Base-by-base conservation (phyloP, 37 sponge, comb jelly and placozoan genomes). In the Cladorhizidae sp. region DNA sequence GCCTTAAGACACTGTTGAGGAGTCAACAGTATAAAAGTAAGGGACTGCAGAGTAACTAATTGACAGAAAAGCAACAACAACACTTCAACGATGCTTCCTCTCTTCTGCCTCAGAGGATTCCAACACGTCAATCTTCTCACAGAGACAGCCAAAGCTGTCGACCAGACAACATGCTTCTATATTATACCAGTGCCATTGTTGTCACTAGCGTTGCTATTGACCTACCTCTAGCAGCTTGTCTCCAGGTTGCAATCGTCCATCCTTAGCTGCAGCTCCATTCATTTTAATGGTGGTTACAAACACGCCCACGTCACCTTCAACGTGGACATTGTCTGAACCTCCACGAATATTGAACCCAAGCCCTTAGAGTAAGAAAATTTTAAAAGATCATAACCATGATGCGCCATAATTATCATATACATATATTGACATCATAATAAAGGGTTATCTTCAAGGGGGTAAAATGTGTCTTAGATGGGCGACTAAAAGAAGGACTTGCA, bases 261-360 rank as follows among this genome's bases (percentile, higher is more conserved):
- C 93, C 40, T 82, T 72, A 31, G 89, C 89, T 58, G 95, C 95
- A 22, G 95, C 89, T 76, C 95, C 93, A 74, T 88, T 80, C 31
- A 75, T 75, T 70, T 77, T 85, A 35, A 95, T 65, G 22, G 95
- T 84, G 3, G 89, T 91, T 35, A 95, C 95, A 84, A 91, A 95
- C n/a, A 95, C 91, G n/a, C 95, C 93, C 1, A 87, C 80, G 33
- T 90, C 92, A 36, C 35, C 42, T 0, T 64, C 86, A 6, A 85
- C 73, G 45, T 89, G 82, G 5, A 69, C 57, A 68, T 91, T 88
- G 62, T 95, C 95, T 23, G 37, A 76, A 17, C 95, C 95, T 29
- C 95, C 95, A 61, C 95, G 70, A 26, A 95, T 95, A 67, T 91
- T 91, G 71, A 95, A 91, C 5, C 95, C 95, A 17, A 91, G 76